These are phyloP conservation scores for Allolobophora icterica DNA, from an alignment of 2,888 invertebrate species.

Conservation along the genomic window DNA sequence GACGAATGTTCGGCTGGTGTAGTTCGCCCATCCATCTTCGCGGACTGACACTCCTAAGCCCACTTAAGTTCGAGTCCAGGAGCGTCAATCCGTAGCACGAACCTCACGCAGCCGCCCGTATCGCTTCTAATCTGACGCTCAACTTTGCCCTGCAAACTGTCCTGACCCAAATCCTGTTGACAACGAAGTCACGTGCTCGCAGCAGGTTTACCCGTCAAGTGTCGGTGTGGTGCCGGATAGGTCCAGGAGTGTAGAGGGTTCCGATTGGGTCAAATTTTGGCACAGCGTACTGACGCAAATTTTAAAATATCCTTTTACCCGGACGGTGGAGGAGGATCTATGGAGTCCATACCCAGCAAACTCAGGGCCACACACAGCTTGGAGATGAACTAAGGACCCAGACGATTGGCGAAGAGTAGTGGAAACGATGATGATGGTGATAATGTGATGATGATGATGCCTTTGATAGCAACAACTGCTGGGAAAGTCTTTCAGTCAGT, in stretches of 20 bases:
- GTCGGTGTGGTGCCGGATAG: background rate
- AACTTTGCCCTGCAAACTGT: background rate
- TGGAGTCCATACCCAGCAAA: too few species aligned
- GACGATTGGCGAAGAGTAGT: too few species aligned
- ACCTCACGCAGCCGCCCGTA: background rate
- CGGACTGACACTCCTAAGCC: background rate
- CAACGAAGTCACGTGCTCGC: background rate
- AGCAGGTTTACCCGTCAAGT: background rate
- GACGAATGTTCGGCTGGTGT: background rate
- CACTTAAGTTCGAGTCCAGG: background rate
- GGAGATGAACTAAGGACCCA: too few species aligned
- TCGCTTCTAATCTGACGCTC: slow-evolving; percentile 7
- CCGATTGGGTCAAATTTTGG: background rate
- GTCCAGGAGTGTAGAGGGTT: background rate
- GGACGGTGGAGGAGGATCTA: too few species aligned
- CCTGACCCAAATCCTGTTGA: slow-evolving; percentile 8
- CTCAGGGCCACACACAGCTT: too few species aligned
- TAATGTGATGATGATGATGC: too few species aligned
- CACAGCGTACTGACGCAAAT: background rate
- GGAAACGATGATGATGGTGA: too few species aligned
- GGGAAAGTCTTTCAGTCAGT: too few species aligned
- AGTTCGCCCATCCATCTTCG: background rate
- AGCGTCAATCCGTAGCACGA: background rate
- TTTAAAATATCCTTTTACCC: background rate
- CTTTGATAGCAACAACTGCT: too few species aligned